Evolutionary conservation across 2,797 vertebrate species (phyloP).

Genomic region (Dallia pectoralis): DNA sequence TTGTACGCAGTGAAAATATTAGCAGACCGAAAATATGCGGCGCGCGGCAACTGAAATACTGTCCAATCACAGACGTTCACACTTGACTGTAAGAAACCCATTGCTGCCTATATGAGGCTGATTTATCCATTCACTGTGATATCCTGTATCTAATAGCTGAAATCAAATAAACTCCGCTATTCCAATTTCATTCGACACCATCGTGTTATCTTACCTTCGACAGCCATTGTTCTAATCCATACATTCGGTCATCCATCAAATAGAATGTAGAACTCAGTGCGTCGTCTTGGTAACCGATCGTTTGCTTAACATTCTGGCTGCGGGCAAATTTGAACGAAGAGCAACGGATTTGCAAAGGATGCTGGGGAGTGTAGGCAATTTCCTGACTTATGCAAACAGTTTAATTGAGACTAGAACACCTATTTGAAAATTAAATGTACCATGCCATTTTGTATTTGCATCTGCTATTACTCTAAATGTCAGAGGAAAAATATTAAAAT

Average conservation of each 20-base stretch:
- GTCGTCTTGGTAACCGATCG: neutral
- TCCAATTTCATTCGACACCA: neutral
- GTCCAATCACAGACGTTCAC: constrained; percentile 53
- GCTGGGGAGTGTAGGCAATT: constrained; percentile 14
- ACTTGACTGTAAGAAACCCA: neutral
- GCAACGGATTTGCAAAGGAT: constrained; percentile 11
- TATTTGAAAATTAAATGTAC: too few species aligned
- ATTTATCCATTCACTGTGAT: neutral
- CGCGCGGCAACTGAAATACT: constrained; percentile 32
- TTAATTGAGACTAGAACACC: neutral
- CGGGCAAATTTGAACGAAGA: constrained; percentile 7
- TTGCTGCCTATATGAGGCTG: neutral
- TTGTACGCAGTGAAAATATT: constrained; percentile 12
- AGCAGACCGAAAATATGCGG: constrained; percentile 36
- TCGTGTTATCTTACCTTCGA: constrained; percentile 12
- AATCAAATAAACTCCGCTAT: constrained; percentile 1
- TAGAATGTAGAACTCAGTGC: neutral
- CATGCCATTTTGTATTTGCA: neutral
- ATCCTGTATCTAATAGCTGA: neutral
- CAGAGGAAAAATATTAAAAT: neutral
- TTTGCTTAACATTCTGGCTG: constrained; percentile 6
- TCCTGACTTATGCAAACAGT: neutral
- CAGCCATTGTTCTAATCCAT: constrained; percentile 10
- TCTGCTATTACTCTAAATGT: neutral
- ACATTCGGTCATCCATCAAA: neutral